phyloP scores from a whole-genome alignment of 2,797 vertebrate species.

The Sebastes nivosus region DNA sequence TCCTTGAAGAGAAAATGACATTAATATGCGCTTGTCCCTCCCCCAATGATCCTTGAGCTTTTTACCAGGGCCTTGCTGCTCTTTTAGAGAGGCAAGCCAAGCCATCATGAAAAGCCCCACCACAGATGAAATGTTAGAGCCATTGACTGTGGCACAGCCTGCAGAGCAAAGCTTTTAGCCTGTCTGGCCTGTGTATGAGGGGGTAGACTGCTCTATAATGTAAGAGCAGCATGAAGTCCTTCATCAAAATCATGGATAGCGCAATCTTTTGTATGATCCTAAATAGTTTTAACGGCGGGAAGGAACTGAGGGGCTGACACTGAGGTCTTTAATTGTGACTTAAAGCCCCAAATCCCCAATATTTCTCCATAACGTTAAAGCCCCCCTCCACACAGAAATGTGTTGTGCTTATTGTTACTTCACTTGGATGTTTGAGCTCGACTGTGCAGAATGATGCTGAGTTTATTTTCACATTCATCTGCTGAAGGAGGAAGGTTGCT shows the following conservation, averaged over 20 bases:
- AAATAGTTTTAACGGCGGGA: slow-evolving; percentile 47
- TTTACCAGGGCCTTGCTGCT: slow-evolving; percentile 67
- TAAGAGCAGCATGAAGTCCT: slow-evolving; percentile 67
- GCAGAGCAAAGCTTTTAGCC: slow-evolving; percentile 77
- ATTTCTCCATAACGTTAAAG: background rate
- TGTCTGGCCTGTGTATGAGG: slow-evolving; percentile 62
- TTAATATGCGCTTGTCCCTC: slow-evolving; percentile 76
- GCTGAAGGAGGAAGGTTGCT: background rate
- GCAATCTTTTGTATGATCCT: slow-evolving; percentile 61
- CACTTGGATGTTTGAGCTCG: background rate
- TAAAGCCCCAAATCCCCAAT: background rate
- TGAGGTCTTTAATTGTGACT: slow-evolving; percentile 30
- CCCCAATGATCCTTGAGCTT: slow-evolving; percentile 69
- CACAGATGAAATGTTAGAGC: slow-evolving; percentile 66
- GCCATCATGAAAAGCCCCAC: slow-evolving; percentile 66
- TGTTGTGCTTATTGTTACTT: background rate
- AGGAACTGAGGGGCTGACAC: background rate
- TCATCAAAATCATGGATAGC: slow-evolving; percentile 56
- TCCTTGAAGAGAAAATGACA: slow-evolving; percentile 81
- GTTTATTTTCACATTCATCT: background rate
- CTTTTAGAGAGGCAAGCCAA: slow-evolving; percentile 72
- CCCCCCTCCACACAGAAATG: background rate
- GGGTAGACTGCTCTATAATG: slow-evolving; percentile 49
- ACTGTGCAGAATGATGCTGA: background rate
- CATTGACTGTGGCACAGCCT: slow-evolving; percentile 68